Evolutionary conservation across 2,797 vertebrate genomes (phyloP).

Genomic region (Anguilla obscura): DNA sequence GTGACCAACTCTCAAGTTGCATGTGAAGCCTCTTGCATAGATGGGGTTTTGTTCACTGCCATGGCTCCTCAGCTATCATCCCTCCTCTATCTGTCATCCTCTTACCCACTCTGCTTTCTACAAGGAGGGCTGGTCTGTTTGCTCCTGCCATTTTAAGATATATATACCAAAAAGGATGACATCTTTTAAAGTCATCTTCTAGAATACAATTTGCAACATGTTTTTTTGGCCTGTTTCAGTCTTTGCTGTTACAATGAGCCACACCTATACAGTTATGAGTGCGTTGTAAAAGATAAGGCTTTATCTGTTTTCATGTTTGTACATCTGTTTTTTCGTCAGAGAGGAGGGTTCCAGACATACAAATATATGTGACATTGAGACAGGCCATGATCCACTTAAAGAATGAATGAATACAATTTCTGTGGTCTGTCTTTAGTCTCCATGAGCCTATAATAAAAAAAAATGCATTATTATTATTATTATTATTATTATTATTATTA

Average conservation of each 20-base stretch:
- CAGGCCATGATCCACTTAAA: conserved; percentile 28
- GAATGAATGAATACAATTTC: conserved; percentile 48
- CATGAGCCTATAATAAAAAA: no score
- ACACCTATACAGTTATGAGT: background rate
- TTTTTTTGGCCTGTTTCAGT: background rate
- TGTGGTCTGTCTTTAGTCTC: conserved; percentile 74
- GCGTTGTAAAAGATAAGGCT: background rate
- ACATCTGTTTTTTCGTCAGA: background rate
- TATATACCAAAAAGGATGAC: no score
- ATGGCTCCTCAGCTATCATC: no score
- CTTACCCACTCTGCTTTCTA: no score
- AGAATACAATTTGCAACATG: background rate
- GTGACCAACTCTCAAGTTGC: no score
- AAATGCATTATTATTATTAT: no score
- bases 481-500: no score
- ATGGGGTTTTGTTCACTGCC: no score
- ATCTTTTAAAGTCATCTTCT: background rate
- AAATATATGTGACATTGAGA: background rate
- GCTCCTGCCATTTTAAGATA: no score
- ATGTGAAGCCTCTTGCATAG: no score
- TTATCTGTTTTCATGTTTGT: background rate
- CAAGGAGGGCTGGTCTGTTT: no score
- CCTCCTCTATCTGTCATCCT: no score
- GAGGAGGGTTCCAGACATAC: background rate
- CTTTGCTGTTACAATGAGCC: background rate